Evolutionary conservation across 2,113 vertebrate genomes (phyloP).

Genomic region (Chaetops frenatus): DNA sequence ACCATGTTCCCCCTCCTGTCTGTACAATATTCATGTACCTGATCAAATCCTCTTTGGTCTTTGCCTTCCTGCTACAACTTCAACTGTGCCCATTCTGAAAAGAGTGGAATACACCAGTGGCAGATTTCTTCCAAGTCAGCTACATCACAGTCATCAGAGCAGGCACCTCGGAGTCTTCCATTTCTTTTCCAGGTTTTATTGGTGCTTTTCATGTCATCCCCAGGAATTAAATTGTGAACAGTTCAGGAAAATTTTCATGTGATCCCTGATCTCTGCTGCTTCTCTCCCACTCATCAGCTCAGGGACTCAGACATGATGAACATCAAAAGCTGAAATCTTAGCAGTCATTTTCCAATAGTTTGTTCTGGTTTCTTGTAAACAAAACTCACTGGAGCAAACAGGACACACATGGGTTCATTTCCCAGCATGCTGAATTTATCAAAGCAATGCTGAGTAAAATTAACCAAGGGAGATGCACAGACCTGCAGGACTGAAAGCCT

Average conservation of each 20-base stretch:
- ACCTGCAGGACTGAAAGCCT: neutral
- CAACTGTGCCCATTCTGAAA: neutral
- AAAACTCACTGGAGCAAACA: neutral
- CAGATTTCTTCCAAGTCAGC: neutral
- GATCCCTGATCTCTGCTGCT: neutral
- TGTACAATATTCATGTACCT: neutral
- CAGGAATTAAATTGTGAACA: neutral
- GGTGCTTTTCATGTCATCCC: neutral
- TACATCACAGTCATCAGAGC: neutral
- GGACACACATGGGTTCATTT: neutral
- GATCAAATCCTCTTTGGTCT: conserved; percentile 14
- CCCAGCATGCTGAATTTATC: neutral
- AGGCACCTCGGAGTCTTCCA: neutral
- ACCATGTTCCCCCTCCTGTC: neutral
- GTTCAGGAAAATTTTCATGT: neutral
- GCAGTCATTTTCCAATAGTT: neutral
- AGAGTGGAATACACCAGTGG: neutral
- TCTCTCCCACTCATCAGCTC: neutral
- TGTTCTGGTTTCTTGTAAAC: neutral
- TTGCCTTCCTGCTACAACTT: neutral
- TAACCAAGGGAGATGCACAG: neutral
- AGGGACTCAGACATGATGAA: neutral
- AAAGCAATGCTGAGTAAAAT: neutral
- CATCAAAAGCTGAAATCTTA: neutral
- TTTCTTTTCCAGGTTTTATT: neutral